These are phyloP conservation scores for Molossus molossus DNA, from an alignment of 2,797 vertebrate species.

Conservation along the genomic window DNA sequence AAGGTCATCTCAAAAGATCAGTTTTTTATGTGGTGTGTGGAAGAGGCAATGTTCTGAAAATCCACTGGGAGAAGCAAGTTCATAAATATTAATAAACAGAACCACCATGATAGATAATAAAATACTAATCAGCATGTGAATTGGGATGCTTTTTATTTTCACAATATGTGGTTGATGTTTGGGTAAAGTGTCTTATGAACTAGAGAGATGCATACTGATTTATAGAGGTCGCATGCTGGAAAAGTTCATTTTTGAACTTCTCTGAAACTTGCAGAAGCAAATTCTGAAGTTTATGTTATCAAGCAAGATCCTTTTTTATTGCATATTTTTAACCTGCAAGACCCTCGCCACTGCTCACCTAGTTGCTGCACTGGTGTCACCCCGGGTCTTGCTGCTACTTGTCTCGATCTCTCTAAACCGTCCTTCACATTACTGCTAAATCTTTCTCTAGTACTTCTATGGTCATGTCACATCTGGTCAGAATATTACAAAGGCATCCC, in stretches of 20 bases:
- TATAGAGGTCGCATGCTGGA: conserved; percentile 15
- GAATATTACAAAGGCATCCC: neutral
- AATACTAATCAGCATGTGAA: conserved; percentile 75
- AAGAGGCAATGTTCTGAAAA: conserved; percentile 80
- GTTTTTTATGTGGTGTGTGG: conserved; percentile 84
- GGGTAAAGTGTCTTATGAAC: conserved; percentile 67
- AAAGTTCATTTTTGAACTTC: conserved; percentile 53
- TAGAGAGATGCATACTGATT: conserved; percentile 55
- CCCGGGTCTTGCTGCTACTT: neutral
- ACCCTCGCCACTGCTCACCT: neutral
- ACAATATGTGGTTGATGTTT: conserved; percentile 72
- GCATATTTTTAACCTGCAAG: neutral
- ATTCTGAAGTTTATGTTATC: conserved; percentile 42
- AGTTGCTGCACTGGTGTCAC: neutral
- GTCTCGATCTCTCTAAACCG: neutral
- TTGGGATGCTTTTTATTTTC: conserved; percentile 74
- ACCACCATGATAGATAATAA: conserved; percentile 81
- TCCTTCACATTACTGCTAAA: neutral
- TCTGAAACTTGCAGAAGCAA: conserved; percentile 55
- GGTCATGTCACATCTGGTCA: neutral
- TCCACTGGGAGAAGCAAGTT: conserved; percentile 76
- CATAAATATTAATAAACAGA: conserved; percentile 89
- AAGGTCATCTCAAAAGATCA: conserved; percentile 87
- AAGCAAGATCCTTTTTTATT: neutral
- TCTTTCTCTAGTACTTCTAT: neutral